phyloP scores from a whole-genome alignment of 2,797 vertebrate species.

The Notoglanidium macrostoma region DNA sequence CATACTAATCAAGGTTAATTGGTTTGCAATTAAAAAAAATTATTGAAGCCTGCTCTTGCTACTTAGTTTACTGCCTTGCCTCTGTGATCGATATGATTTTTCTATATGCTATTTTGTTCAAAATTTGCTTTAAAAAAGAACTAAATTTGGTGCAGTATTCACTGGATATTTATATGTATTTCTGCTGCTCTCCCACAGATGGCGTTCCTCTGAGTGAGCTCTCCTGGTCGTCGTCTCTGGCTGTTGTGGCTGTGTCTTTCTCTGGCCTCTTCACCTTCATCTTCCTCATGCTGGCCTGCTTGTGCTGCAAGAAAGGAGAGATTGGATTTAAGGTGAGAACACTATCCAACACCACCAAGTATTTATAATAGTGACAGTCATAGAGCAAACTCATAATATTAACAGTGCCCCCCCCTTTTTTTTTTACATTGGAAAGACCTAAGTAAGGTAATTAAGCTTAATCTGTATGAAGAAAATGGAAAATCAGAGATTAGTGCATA shows the following conservation, averaged over 20 bases:
- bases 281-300: conserved; percentile 86
- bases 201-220: conserved; percentile 80
- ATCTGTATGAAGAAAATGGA: background rate
- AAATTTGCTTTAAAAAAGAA: background rate
- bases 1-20: background rate
- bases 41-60: background rate
- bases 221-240: conserved; percentile 83
- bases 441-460: no score
- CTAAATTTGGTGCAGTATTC: background rate
- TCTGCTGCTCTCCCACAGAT: conserved; percentile 61
- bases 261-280: conserved; percentile 83
- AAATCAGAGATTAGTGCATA: background rate
- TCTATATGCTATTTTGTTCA: background rate
- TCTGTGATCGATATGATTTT: background rate
- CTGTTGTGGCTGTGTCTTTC: conserved; percentile 81
- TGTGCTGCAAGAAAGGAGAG: conserved; percentile 87
- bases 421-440: background rate
- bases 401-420: no score
- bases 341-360: background rate
- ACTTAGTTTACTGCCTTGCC: background rate
- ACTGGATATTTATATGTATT: conserved; percentile 22
- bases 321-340: conserved; percentile 85
- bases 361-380: background rate
- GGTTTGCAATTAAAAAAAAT: no score
- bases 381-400: background rate